Base-by-base conservation (phyloP, 2,113 vertebrate species). In the Gasterosteus aculeatus region DNA sequence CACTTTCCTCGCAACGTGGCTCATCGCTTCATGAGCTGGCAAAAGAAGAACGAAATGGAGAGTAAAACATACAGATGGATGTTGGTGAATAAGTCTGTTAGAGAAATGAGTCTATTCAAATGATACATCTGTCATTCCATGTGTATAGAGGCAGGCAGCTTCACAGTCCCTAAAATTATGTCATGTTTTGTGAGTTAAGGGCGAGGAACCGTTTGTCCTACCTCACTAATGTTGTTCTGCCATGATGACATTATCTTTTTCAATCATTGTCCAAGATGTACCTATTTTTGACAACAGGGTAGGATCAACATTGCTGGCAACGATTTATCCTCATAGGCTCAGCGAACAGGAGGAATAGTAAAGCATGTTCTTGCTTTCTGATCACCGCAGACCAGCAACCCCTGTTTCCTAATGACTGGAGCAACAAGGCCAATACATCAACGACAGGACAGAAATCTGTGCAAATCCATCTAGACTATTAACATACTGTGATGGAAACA, bases 1-100 rank as follows among this genome's bases (percentile, higher is more conserved):
- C 75, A 78, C 84, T 82, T 38, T 38, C 88, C 78, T 85, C 84
- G 81, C 66, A 82, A 47, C 62, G 72, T 83, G 84, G 78, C 60
- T 75, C 67, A 65, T 77, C 80, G 65, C 59, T 75, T 68, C n/a
- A 77, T 62, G 49, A 46, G 53, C 51, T 35, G 56, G 51, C 75
- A 69, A 58, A 47, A 75, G 54, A 7, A 57, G 41, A 44, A 33
- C 63, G 1, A 65, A 53, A 61, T 47, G 15, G 33, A 68, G 11
- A 53, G 22, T 53, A 71, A 84, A 54, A 70, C 7, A 65, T 44
- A 3, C 73, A 75, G 26, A 77, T 75, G 42, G 62, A 46, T 12
- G 33, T 51, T 16, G 26, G 35, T 10, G 19, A 70, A 5, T 69
- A 31, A 39, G 39, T 29, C 22, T 41, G 26, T 33, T 39, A 16